A percentile compares a stretch with the other conserved stretches of the same genome.
Evolutionary conservation across 2,888 invertebrate species (phyloP).

Genomic region (Torymus texanus): DNA sequence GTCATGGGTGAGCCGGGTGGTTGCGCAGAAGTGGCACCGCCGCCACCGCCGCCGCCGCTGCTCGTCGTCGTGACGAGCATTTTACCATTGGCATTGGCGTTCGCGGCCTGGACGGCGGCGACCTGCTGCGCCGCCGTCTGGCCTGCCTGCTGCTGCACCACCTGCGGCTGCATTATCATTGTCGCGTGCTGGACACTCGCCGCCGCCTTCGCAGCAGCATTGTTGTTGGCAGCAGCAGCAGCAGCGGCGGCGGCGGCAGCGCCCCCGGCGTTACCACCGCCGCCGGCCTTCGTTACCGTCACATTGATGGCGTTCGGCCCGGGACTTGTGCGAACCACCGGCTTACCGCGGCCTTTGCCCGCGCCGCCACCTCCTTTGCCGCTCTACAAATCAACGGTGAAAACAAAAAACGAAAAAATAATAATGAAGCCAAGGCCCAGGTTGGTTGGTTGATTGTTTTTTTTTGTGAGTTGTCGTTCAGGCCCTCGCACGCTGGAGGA

Average conservation of each 20-base stretch:
- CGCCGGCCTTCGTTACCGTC: constrained; percentile 80
- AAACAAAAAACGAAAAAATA: constrained; percentile 52
- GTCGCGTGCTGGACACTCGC: constrained; percentile 67
- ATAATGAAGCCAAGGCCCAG: constrained; percentile 14
- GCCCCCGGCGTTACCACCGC: constrained; percentile 15
- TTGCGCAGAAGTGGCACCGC: constrained; percentile 65
- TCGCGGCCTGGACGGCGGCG: constrained; percentile 14
- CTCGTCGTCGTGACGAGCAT: constrained; percentile 56
- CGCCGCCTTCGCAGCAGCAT: constrained; percentile 62
- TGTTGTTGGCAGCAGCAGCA: constrained; percentile 77
- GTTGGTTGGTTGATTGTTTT: too few species aligned
- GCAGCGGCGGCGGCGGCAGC: constrained; percentile 17
- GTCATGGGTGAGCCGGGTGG: constrained; percentile 78
- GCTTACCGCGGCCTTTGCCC: constrained; percentile 84
- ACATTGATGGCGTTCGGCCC: constrained; percentile 77
- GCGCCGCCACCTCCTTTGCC: constrained; percentile 73
- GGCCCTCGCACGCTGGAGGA: background rate
- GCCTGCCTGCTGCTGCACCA: too few species aligned
- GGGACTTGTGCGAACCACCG: constrained; percentile 81
- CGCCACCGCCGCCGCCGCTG: too few species aligned
- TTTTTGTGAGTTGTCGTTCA: background rate
- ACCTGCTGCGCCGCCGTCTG: background rate
- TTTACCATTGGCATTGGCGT: constrained; percentile 59
- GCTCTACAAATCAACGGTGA: constrained; percentile 49
- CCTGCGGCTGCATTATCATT: constrained; percentile 67